Evolutionary conservation across 2,113 vertebrate genomes (phyloP), one percentile per base, ranked within the genome.

Genomic region (Gila orcuttii): DNA sequence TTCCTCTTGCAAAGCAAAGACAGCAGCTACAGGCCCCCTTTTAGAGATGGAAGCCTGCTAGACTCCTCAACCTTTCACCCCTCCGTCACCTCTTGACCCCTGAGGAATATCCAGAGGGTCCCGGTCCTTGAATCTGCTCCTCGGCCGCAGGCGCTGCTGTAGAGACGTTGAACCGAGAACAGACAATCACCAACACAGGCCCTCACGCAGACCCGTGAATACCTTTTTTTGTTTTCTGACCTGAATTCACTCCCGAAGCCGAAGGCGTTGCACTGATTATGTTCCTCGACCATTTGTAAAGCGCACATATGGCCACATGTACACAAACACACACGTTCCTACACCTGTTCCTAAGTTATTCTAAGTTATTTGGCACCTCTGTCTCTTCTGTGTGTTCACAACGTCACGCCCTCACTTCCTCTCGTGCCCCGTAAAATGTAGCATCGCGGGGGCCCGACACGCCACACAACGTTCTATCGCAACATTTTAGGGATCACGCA

Each of bases 11-110:
- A 98, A 98, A 96, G 95, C 96, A 89, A 99, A 99, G 96, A 95
- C 97, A 91, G 96, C 97, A 90, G 95, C 97, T 95, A 95, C 96
- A 87, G 98, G 96, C 93, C 96, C 97, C 93, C 96, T 98, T 93
- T 96, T 98, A 89, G 97, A 99, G 96, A 99, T 98, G 98, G 97
- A 99, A 96, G 97, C 98, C 96, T 99, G 97, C 93, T 99, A 96
- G 97, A 93, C 92, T 76, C 66, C 82, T 86, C 75, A 50, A 85
- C 87, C 82, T 86, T 25, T 92, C 90, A 91, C 57, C 62, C 86
- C 87, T 68, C 79, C 75, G 85, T 86, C 88, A 91, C 85, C 80
- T 71, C 87, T 90, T 78, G 78, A 92, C 89, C 93, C 93, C 92
- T 39, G 69, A 23, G 55, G 74, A 79, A 55, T 84, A 81, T 66